A percentile compares a stretch with the other conserved stretches of the same genome.
These are phyloP conservation scores for Uropsilus gracilis DNA, from an alignment of 2,113 vertebrate genomes.

Conservation along the genomic window DNA sequence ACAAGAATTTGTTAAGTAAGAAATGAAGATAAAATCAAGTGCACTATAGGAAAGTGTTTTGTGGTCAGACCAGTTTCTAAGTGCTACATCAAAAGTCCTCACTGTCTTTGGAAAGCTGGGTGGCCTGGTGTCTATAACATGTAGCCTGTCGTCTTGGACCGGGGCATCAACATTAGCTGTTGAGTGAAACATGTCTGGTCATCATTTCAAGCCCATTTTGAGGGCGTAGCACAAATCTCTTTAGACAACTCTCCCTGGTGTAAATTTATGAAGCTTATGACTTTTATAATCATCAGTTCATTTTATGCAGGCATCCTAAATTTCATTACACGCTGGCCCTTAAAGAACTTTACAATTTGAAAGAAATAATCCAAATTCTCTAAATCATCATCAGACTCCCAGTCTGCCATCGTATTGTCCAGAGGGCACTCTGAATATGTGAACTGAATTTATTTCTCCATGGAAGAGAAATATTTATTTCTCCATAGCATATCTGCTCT, in stretches of 20 bases:
- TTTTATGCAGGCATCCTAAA: slow-evolving; percentile 15
- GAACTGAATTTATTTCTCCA: slow-evolving; percentile 61
- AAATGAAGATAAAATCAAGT: not conserved
- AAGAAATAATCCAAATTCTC: slow-evolving; percentile 43
- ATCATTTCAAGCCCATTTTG: slow-evolving; percentile 45
- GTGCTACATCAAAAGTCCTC: not conserved
- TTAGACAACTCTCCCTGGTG: slow-evolving; percentile 14
- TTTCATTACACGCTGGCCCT: not conserved
- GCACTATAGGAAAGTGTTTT: not conserved
- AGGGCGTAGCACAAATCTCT: slow-evolving; percentile 30
- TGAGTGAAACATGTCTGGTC: slow-evolving; percentile 9
- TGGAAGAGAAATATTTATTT: slow-evolving; percentile 59
- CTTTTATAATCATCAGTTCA: slow-evolving; percentile 64
- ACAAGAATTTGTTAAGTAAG: slow-evolving; percentile 35
- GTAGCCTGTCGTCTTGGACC: not conserved
- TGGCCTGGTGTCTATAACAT: not conserved
- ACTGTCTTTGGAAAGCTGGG: not conserved
- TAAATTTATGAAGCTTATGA: slow-evolving; percentile 59
- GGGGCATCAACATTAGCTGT: not conserved
- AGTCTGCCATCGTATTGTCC: slow-evolving; percentile 30
- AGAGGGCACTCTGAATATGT: slow-evolving; percentile 7
- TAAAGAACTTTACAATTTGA: slow-evolving; percentile 26
- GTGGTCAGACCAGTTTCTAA: not conserved
- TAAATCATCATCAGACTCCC: slow-evolving; percentile 21
- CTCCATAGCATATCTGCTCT: slow-evolving; percentile 34